Base-by-base conservation (phyloP, 1,140 invertebrate genomes). In the Microplitis mediator region DNA sequence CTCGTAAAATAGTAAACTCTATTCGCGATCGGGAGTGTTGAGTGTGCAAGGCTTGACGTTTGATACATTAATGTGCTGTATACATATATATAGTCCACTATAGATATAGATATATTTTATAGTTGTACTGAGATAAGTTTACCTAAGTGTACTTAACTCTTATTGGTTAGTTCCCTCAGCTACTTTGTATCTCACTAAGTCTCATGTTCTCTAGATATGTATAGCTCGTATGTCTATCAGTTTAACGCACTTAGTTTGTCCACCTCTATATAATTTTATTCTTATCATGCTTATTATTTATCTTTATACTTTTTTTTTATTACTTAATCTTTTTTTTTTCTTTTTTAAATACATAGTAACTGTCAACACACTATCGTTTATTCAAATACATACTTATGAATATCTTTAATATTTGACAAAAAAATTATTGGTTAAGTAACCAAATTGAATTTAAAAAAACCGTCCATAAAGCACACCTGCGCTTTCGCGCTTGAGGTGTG, bases 211-310 rank as follows among this genome's bases (percentile, higher is more conserved):
- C 2, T 11, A 13, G 61, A 63, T 63, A 63, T 13, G 13, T 8
- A 32, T n/a, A 45, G 61, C 61, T n/a, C 14, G 35, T 63, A 63
- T 34, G 61, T 63, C 35, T 34, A 63, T 63, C 61, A 63, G 35
- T 63, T 35, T 63, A 39, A 39, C 61, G 35, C 35, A 16, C 35
- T 63, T 63, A 11, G 35, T 34, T 36, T 63, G 61, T 63, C 35
- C 31, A 36, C 61, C 35, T 63, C 34, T 34, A 14, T 16, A 39
- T 36, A 4, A 36, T 39, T 39, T 9, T 39, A 36, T 13, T 63
- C 4, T 36, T 11, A 63, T 63, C 23, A 23, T 23, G 2, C 23
- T 23, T 23, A 23, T 23, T 23, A 23, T 23, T 23, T 23, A 23
- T 23, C 23, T 23, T 23, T 23, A 23, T 23, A 23, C 8, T 35